These are phyloP conservation scores for Trissoscelio sp. DNA, from an alignment of 2,888 invertebrate genomes.

Conservation along the genomic window DNA sequence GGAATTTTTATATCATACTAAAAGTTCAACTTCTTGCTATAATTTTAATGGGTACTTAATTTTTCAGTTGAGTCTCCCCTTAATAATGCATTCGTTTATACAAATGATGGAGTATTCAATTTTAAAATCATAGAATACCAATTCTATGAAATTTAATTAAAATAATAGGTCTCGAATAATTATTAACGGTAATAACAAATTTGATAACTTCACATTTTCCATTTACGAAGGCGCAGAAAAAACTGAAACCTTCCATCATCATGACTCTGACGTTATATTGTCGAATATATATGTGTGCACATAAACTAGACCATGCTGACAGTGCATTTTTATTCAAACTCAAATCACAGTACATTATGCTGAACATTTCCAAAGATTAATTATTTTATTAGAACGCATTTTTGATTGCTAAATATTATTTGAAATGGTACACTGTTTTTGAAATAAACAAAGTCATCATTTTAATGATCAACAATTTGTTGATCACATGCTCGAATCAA, in stretches of 20 bases:
- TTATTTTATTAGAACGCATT: slow-evolving; percentile 31
- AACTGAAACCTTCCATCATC: slow-evolving; percentile 49
- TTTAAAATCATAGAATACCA: too few relatives aligned
- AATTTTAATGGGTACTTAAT: too few relatives aligned
- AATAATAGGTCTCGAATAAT: slow-evolving; percentile 27
- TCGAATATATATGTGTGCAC: slow-evolving; percentile 49
- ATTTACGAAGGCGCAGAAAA: slow-evolving; percentile 46
- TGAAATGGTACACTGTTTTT: not conserved
- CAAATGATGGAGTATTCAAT: too few relatives aligned
- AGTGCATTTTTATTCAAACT: slow-evolving; percentile 49
- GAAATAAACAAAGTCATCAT: not conserved
- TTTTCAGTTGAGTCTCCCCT: too few relatives aligned
- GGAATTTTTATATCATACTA: too few relatives aligned
- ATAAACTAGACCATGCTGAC: slow-evolving; percentile 63
- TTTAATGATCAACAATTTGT: too few relatives aligned
- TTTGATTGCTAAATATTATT: not conserved
- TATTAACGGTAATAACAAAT: slow-evolving; percentile 37
- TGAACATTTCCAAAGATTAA: slow-evolving; percentile 43
- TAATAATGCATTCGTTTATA: too few relatives aligned
- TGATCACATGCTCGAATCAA: too few relatives aligned
- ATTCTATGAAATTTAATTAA: slow-evolving; percentile 38
- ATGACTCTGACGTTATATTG: slow-evolving; percentile 58
- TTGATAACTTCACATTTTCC: slow-evolving; percentile 35
- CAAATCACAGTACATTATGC: slow-evolving; percentile 44
- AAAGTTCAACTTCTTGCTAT: too few relatives aligned